phyloP scores from a whole-genome alignment of 2,113 vertebrate genomes.

The Lampris incognitus region DNA sequence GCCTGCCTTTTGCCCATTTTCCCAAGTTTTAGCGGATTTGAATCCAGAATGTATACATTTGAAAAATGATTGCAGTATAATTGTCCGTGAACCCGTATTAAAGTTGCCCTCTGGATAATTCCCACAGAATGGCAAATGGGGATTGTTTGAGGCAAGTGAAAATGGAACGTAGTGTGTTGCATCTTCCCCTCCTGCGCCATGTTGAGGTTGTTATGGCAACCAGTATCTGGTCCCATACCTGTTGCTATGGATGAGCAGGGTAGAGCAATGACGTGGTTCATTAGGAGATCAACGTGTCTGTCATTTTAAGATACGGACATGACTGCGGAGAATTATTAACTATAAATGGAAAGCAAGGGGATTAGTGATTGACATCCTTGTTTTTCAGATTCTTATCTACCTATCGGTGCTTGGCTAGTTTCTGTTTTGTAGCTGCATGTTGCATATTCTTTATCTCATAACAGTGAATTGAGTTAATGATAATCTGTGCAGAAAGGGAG shows the following conservation, averaged over 20 bases:
- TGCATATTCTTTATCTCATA: too few species aligned
- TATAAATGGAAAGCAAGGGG: constrained; percentile 33
- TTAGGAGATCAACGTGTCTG: constrained; percentile 59
- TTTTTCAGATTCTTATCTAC: not conserved
- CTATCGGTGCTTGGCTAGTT: not conserved
- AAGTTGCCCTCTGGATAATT: constrained; percentile 14
- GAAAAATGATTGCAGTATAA: constrained; percentile 20
- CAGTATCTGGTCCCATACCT: constrained; percentile 69
- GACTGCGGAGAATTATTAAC: constrained; percentile 46
- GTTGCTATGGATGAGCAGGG: constrained; percentile 80
- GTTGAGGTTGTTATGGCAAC: constrained; percentile 82
- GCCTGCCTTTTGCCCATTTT: constrained; percentile 23
- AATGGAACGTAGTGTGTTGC: constrained; percentile 55
- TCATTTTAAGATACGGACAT: constrained; percentile 62
- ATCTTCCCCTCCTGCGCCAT: constrained; percentile 68
- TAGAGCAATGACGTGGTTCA: constrained; percentile 65
- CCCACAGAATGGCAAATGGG: constrained; percentile 4
- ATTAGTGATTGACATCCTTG: constrained; percentile 12
- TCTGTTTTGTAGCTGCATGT: not conserved
- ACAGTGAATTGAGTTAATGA: constrained; percentile 1
- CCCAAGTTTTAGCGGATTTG: constrained; percentile 31
- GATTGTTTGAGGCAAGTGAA: constrained; percentile 33
- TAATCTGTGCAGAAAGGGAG: not conserved
- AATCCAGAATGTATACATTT: constrained; percentile 20
- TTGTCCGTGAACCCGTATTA: constrained; percentile 31